Base-by-base conservation (phyloP, 2,113 vertebrate species). In the Onychostoma macrolepis region DNA sequence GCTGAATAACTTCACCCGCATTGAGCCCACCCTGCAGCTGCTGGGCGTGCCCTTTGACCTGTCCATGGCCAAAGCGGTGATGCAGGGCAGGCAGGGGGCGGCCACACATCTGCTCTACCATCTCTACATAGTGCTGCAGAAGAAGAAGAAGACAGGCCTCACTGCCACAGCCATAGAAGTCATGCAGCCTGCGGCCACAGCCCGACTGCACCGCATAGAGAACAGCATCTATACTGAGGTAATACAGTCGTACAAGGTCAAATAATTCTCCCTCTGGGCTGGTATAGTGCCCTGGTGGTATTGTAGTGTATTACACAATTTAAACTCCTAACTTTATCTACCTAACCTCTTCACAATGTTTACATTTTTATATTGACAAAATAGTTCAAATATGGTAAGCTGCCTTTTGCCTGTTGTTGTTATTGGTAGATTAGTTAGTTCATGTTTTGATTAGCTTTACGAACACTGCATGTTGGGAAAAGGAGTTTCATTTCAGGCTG, bases 1-100 rank as follows among this genome's bases (percentile, higher is more conserved):
- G 90, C 86, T 96, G 85, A 97, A 95, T 87, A 99, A 99, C 88
- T 99, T 98, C 90, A 96, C 94, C 36, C 97, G 96, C 15, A 90
- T 99, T 85, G 94, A 98, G 86, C 96, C 98, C 19, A 96, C 96
- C 0, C 92, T 99, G 65, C 94, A 94, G 2, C 93, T 96, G 56
- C 90, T 99, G 90, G 96, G 96, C 36, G 95, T 99, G 86, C 92
- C 95, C 26, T 97, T 98, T 86, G 94, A 97, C 91, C 92, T 94
- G 87, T 95, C 93, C 71, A 92, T 95, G 90, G 96, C 95, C 43
- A 95, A 95, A 84, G 94, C 91, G 6, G 93, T 99, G 89, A 98
- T 99, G 93, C 93, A 94, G 72, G 96, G 96, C 87, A 95, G 96
- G 89, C 95, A 92, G 33, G 97, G 97, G 10, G 96, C 95, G 5